Percentiles rank a stretch among this genome's conserved stretches.
These are phyloP conservation scores for Popillia japonica DNA, from an alignment of 1,140 invertebrate genomes.

Conservation along the genomic window DNA sequence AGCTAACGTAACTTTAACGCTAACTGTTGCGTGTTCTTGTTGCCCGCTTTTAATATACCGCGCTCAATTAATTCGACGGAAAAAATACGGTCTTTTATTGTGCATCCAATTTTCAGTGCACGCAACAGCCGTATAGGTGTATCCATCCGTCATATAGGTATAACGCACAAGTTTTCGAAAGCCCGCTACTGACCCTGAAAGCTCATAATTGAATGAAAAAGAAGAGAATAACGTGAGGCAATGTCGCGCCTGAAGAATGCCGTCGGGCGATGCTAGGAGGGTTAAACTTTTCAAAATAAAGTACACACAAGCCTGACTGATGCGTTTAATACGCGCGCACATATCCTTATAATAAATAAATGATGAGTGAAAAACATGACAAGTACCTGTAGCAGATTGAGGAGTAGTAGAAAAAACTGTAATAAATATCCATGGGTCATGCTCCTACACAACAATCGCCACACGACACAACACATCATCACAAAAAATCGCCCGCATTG, in stretches of 20 bases:
- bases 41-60: constrained; percentile 13
- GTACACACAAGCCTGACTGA: constrained; percentile 1
- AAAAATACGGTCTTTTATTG: constrained; percentile 21
- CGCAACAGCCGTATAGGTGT: neutral
- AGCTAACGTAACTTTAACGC: constrained; percentile 5
- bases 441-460: constrained; percentile 62
- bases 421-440: constrained; percentile 64
- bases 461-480: constrained; percentile 63
- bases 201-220: constrained; percentile 34
- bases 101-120: constrained; percentile 26
- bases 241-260: constrained; percentile 30
- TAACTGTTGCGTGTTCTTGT: constrained; percentile 24
- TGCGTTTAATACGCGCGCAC: neutral
- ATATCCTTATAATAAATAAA: neutral
- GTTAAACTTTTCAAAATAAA: constrained; percentile 37
- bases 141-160: neutral
- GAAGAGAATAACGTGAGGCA: constrained; percentile 23
- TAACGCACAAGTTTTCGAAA: constrained; percentile 9
- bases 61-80: constrained; percentile 22
- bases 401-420: constrained; percentile 61
- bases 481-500: constrained; percentile 51
- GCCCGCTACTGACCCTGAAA: constrained; percentile 27
- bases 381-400: constrained; percentile 61
- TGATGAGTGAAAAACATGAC: constrained; percentile 14
- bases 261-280: constrained; percentile 29